A percentile compares a stretch with the other conserved stretches of the same genome.
phyloP scores from a whole-genome alignment of 92 coral and sea anemone species.

The Siderastrea radians region DNA sequence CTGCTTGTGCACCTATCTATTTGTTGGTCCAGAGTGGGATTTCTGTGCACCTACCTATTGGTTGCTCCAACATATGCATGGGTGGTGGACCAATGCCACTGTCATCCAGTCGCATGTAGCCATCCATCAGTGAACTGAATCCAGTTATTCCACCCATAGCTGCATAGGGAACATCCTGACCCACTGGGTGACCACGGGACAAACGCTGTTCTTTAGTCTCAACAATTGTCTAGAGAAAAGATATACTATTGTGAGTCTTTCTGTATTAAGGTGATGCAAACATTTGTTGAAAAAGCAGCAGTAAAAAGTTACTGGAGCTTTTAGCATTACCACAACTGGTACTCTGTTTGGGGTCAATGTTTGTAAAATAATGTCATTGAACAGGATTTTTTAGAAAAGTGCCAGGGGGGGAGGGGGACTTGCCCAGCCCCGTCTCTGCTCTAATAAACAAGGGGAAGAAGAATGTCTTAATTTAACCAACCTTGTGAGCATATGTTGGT shows the following conservation, averaged over 20 bases:
- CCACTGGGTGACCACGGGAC: constrained; percentile 93
- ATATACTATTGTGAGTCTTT: no score
- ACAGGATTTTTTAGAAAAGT: no score
- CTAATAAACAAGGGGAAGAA: background rate
- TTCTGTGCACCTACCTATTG: constrained; percentile 66
- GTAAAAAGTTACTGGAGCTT: no score
- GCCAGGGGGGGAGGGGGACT: no score
- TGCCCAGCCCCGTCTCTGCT: background rate
- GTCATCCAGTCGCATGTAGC: constrained; percentile 96
- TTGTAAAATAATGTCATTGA: no score
- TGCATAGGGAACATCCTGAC: constrained; percentile 98
- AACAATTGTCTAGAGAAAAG: constrained; percentile 71
- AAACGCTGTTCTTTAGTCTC: constrained; percentile 96
- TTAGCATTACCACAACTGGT: no score
- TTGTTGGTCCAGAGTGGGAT: no score
- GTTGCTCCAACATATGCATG: constrained; percentile 75
- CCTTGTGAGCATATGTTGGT: constrained; percentile 96
- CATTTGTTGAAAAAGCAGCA: no score
- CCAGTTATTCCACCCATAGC: constrained; percentile 99
- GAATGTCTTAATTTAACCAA: constrained; percentile 18
- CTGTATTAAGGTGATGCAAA: no score
- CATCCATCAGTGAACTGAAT: constrained; percentile 95
- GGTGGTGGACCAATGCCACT: constrained; percentile 97
- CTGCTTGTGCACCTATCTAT: no score
- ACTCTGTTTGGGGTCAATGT: no score